phyloP scores from a whole-genome alignment of 2,113 vertebrate genomes.

The Oreochromis niloticus region DNA sequence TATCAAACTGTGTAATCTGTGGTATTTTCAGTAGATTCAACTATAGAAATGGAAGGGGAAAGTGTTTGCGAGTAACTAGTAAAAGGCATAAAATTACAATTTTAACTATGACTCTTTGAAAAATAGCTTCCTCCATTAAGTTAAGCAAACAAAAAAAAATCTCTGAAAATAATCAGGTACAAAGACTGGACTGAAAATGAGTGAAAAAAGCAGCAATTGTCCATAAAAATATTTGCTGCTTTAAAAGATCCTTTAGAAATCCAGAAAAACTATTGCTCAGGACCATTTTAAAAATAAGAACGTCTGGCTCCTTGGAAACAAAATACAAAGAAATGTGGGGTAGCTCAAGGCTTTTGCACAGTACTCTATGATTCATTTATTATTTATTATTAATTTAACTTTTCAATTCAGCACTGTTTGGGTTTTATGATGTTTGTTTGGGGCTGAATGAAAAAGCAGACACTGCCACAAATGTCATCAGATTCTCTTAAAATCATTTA shows the following conservation, averaged over 20 bases:
- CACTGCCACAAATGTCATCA: not conserved
- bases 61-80: not conserved
- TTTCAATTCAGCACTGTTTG: not conserved
- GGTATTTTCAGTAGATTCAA: not conserved
- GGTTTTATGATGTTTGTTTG: not conserved
- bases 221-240: not conserved
- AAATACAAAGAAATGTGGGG: not conserved
- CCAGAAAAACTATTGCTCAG: not conserved
- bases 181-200: not conserved
- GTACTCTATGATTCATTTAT: not conserved
- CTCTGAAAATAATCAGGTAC: not conserved
- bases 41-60: no score
- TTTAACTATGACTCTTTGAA: accelerated
- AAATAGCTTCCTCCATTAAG: not conserved
- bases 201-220: not conserved
- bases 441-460: not conserved
- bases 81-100: not conserved
- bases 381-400: not conserved
- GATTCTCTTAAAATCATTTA: not conserved
- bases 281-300: not conserved
- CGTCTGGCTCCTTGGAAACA: not conserved
- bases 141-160: not conserved
- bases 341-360: not conserved
- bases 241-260: not conserved
- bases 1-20: not conserved